phyloP scores from a whole-genome alignment of 2,888 invertebrate genomes.

The Lasius fuliginosus region DNA sequence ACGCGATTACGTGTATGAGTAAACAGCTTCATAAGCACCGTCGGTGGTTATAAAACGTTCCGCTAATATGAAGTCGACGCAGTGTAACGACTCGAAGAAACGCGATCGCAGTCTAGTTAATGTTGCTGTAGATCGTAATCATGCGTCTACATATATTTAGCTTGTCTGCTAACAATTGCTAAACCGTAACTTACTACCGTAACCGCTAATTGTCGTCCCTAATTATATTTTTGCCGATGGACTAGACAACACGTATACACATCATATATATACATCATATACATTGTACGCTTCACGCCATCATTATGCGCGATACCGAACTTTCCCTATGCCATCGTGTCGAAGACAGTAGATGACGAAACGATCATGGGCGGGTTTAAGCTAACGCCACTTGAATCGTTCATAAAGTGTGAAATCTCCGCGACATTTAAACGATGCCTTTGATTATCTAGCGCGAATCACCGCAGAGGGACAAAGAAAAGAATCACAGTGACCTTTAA shows the following conservation, averaged over 20 bases:
- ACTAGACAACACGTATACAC: neutral
- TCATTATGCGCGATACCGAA: slow-evolving; percentile 58
- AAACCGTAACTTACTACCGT: neutral
- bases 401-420: slow-evolving; percentile 60
- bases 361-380: slow-evolving; percentile 66
- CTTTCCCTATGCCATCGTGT: slow-evolving; percentile 63
- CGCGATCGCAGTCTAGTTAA: slow-evolving; percentile 26
- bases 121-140: slow-evolving; percentile 16
- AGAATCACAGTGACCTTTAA: slow-evolving; percentile 40
- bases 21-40: slow-evolving; percentile 14
- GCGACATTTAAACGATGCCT: slow-evolving; percentile 60
- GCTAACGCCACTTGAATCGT: slow-evolving; percentile 13
- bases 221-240: slow-evolving; percentile 31
- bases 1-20: neutral
- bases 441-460: slow-evolving; percentile 40
- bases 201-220: slow-evolving; percentile 32
- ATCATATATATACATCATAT: slow-evolving; percentile 2
- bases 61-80: neutral
- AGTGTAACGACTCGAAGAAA: slow-evolving; percentile 4
- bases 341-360: slow-evolving; percentile 67
- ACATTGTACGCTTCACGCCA: slow-evolving; percentile 39
- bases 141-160: neutral
- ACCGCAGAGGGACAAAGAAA: neutral
- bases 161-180: slow-evolving; percentile 9
- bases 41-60: slow-evolving; percentile 2